phyloP scores from a whole-genome alignment of 1,140 invertebrate species.

The Hetaerina americana region DNA sequence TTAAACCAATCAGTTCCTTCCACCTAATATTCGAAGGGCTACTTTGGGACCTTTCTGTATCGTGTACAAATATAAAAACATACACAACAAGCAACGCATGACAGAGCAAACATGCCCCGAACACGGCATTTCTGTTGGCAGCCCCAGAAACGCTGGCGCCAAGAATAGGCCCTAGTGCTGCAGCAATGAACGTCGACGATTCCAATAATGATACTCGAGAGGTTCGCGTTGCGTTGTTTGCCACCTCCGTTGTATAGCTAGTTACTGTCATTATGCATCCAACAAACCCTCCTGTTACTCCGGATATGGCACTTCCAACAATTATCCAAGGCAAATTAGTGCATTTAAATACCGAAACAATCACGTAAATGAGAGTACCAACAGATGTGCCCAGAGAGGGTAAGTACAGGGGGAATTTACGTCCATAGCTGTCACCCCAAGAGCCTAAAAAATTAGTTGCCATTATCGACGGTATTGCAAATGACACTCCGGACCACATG shows the following conservation, averaged over 20 bases:
- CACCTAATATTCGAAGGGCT: background rate
- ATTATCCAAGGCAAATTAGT: constrained; percentile 25
- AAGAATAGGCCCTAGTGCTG: constrained; percentile 29
- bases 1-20: constrained; percentile 7
- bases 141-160: constrained; percentile 28
- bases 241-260: constrained; percentile 32
- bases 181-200: constrained; percentile 34
- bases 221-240: constrained; percentile 24
- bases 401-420: constrained; percentile 32
- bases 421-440: constrained; percentile 29
- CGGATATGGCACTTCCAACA: constrained; percentile 28
- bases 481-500: constrained; percentile 25
- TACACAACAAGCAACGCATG: background rate
- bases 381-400: constrained; percentile 30
- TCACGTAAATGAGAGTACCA: constrained; percentile 25
- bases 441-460: constrained; percentile 28
- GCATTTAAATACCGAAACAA: constrained; percentile 25
- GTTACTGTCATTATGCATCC: constrained; percentile 31
- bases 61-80: background rate
- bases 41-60: background rate
- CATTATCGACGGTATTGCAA: constrained; percentile 30
- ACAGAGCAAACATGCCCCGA: constrained; percentile 13
- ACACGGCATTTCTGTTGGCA: constrained; percentile 23
- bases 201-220: constrained; percentile 32
- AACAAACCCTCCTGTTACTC: constrained; percentile 31